A percentile compares a stretch with the other conserved stretches of the same genome.
These are phyloP conservation scores for Rhagoletis pomonella DNA, from an alignment of 1,140 invertebrate species.

Conservation along the genomic window DNA sequence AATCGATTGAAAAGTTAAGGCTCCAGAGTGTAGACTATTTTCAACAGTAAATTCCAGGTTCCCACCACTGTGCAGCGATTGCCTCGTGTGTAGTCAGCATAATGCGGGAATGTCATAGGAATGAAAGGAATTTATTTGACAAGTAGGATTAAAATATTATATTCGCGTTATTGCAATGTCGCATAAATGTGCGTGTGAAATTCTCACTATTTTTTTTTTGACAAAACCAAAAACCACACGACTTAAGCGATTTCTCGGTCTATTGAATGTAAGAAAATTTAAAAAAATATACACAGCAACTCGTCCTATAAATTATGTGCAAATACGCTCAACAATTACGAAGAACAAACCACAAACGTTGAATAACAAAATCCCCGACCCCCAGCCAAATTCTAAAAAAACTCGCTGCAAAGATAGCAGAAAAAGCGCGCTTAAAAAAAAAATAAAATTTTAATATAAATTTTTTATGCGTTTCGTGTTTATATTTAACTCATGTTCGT, in stretches of 20 bases:
- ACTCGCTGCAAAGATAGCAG: too few relatives aligned
- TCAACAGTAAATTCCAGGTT: too few relatives aligned
- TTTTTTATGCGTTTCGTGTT: constrained; percentile 29
- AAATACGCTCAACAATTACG: not conserved
- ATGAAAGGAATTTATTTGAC: not conserved
- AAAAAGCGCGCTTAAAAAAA: too few relatives aligned
- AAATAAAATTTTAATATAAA: not conserved
- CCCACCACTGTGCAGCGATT: too few relatives aligned
- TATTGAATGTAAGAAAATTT: not conserved
- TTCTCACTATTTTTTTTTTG: not conserved
- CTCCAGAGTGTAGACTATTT: too few relatives aligned
- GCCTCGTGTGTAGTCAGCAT: too few relatives aligned
- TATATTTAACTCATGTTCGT: not conserved
- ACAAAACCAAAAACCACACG: not conserved
- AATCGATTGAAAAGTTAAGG: too few relatives aligned
- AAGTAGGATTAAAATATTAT: too few relatives aligned
- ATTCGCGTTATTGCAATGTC: constrained; percentile 4
- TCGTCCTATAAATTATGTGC: not conserved
- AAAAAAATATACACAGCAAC: not conserved
- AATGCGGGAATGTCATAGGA: not conserved
- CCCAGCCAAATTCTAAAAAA: too few relatives aligned
- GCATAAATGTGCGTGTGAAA: constrained; percentile 4
- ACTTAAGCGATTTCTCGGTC: not conserved
- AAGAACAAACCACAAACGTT: not conserved
- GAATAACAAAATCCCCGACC: not conserved